Evolutionary conservation across 1,140 invertebrate genomes (phyloP), one percentile per base, ranked within the genome.

Genomic region (Papilio xuthus): DNA sequence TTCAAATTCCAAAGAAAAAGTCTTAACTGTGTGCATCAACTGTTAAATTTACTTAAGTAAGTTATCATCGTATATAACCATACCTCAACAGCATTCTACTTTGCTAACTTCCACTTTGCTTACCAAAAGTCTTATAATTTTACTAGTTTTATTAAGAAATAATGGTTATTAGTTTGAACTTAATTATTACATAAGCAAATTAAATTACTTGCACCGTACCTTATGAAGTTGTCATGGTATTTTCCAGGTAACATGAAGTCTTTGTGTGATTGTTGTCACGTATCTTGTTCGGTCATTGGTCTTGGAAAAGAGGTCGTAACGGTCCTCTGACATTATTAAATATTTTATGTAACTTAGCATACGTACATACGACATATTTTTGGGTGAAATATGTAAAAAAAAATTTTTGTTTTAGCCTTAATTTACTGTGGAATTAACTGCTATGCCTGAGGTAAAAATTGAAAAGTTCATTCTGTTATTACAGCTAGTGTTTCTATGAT

Each of bases 231-330:
- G 23, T 60, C 23, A 60, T 23, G 12, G 12, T 60, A 9, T 26
- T 60, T 53, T n/a, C 15, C 56, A 26, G 13, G 56, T 60, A 60
- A 60, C 23, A 60, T 60, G 10, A 60, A 60, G 23, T 15, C 56
- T 60, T 26, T 60, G 56, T 60, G 56, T 56, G 20, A 2, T 56
- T 56, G 44, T 47, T 47, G 56, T 60, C 56, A 60, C 56, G 56
- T 60, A 60, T 60, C 8, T 26, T 26, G 56, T 9, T 1, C 56
- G 56, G 56, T 60, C 56, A 28, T 67, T 67, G 60, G 60, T 32
- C 60, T 67, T 28, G 26, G 12, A 13, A 67, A 67, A 18, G 60
- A 67, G 60, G 60, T 28, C 13, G 15, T 67, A 67, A 67, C 60
- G 60, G 60, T 67, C 26, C 26, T 15, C 60, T 28, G 60, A 7